These are phyloP conservation scores for Hesperophylax magnus DNA, from an alignment of 1,140 invertebrate species.

Conservation along the genomic window DNA sequence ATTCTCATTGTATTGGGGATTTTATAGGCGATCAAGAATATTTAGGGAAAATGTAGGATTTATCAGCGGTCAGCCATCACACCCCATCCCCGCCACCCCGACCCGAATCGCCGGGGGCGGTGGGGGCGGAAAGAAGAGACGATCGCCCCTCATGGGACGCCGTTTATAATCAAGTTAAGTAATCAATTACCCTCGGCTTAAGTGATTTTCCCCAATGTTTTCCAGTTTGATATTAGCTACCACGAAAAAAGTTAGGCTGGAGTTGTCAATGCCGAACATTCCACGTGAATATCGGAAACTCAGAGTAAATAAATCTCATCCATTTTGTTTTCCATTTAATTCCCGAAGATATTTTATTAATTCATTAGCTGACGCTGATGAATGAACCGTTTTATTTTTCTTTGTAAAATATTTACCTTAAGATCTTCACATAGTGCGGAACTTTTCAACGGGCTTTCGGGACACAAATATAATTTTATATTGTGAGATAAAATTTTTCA, in stretches of 20 bases:
- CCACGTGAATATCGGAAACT: constrained; percentile 6
- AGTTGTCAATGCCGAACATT: constrained; percentile 27
- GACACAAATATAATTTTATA: not conserved
- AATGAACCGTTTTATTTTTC: constrained; percentile 4
- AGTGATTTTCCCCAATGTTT: constrained; percentile 42
- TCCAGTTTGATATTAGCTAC: constrained; percentile 35
- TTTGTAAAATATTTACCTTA: constrained; percentile 21
- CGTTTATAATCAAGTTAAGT: constrained; percentile 49
- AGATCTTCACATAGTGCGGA: not conserved
- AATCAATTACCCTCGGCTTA: constrained; percentile 50
- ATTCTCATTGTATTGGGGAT: no score
- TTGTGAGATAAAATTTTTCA: not conserved
- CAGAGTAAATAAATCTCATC: constrained; percentile 24
- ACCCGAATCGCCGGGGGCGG: not conserved
- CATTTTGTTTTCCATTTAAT: constrained; percentile 29
- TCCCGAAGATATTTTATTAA: constrained; percentile 30
- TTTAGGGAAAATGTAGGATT: constrained; percentile 38
- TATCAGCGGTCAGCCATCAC: constrained; percentile 43
- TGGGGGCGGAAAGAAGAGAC: not conserved
- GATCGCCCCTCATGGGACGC: constrained; percentile 24
- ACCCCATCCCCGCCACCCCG: not conserved
- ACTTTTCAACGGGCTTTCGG: not conserved
- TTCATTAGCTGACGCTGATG: constrained; percentile 30
- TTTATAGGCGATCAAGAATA: not conserved
- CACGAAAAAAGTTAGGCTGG: constrained; percentile 18